Conservation (phyloP, 2,888 invertebrate species). For the Leptura quadrifasciata region DNA sequence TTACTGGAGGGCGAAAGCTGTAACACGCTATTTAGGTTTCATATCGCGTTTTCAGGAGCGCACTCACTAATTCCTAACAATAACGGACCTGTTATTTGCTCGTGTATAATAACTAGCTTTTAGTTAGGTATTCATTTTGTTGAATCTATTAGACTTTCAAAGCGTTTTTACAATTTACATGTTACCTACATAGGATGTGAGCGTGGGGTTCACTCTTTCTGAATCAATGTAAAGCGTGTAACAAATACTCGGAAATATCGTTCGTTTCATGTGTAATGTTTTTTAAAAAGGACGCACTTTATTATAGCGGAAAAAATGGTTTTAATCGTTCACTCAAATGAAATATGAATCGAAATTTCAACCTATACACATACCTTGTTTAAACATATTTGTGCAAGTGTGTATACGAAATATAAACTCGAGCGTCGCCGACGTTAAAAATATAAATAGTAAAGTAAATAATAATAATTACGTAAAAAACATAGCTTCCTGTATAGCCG, state of each 20-base stretch:
- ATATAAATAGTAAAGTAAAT: too few relatives aligned
- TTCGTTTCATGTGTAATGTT: too few relatives aligned
- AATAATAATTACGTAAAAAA: too few relatives aligned
- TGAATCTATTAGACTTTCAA: slow-evolving; percentile 11
- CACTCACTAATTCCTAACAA: slow-evolving; percentile 54
- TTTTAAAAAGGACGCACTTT: too few relatives aligned
- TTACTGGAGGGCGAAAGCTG: slow-evolving; percentile 64
- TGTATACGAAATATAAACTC: too few relatives aligned
- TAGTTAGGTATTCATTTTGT: slow-evolving; percentile 16
- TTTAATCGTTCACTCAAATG: too few relatives aligned
- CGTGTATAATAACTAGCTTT: slow-evolving; percentile 37
- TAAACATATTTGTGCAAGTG: too few relatives aligned
- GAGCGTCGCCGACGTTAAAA: too few relatives aligned
- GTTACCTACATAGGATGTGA: background rate
- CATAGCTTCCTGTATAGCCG: too few relatives aligned
- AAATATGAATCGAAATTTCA: too few relatives aligned
- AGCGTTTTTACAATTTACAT: slow-evolving; percentile 18
- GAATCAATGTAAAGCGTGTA: background rate
- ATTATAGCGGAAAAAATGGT: too few relatives aligned
- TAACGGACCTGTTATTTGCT: slow-evolving; percentile 50
- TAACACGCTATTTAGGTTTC: slow-evolving; percentile 64
- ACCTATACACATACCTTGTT: too few relatives aligned
- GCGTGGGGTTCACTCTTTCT: background rate
- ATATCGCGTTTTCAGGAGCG: slow-evolving; percentile 62
- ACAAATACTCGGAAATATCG: background rate